These are phyloP conservation scores for Artemisiospiza belli DNA, from an alignment of 2,113 vertebrate genomes.

Conservation along the genomic window DNA sequence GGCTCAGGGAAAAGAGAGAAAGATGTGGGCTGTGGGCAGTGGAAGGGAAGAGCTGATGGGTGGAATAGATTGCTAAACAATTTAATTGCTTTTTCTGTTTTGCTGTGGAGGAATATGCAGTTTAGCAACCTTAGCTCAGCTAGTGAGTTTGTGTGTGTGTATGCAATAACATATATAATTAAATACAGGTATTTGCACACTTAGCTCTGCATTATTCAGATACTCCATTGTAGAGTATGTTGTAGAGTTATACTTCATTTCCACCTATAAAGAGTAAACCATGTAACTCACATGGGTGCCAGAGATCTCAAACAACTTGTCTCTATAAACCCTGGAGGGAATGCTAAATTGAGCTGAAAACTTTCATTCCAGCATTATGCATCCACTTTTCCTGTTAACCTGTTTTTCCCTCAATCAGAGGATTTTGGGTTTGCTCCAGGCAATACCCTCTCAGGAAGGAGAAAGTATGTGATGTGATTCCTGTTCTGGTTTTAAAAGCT, in stretches of 20 bases:
- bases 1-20: not conserved
- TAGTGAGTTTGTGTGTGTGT: not conserved
- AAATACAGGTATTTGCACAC: not conserved
- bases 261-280: not conserved
- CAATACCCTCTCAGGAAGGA: not conserved
- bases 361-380: slow-evolving; percentile 16
- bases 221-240: not conserved
- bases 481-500: not conserved
- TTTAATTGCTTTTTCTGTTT: slow-evolving; percentile 18
- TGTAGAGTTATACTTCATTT: slow-evolving; percentile 18
- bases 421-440: slow-evolving; percentile 15
- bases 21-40: not conserved
- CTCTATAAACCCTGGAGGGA: slow-evolving; percentile 22
- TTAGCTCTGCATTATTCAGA: slow-evolving; percentile 19
- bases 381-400: slow-evolving; percentile 34
- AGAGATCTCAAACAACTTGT: not conserved
- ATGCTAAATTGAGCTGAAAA: slow-evolving; percentile 64
- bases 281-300: not conserved
- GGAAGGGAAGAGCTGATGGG: not conserved
- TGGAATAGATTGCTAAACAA: not conserved
- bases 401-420: slow-evolving; percentile 1
- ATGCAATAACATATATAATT: not conserved
- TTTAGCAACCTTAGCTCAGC: not conserved
- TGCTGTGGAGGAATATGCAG: not conserved
- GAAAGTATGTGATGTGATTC: not conserved